These are phyloP conservation scores for Trachurus trachurus DNA, from an alignment of 2,797 vertebrate genomes.

Conservation along the genomic window DNA sequence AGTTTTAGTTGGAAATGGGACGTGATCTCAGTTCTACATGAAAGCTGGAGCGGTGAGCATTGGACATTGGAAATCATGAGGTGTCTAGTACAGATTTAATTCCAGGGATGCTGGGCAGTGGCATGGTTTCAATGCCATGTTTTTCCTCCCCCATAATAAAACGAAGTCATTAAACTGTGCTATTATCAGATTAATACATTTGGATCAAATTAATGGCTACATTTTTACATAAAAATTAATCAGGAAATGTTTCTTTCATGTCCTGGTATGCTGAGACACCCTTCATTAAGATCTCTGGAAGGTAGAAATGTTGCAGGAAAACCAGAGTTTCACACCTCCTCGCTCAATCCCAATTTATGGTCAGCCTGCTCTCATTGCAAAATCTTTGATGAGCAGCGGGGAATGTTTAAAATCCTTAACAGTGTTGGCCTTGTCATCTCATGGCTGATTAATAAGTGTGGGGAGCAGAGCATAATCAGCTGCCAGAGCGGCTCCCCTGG, in stretches of 20 bases:
- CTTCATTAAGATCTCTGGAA: conserved; percentile 45
- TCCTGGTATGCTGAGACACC: conserved; percentile 26
- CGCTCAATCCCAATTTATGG: conserved; percentile 57
- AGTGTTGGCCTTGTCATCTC: conserved; percentile 75
- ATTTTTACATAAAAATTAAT: conserved; percentile 25
- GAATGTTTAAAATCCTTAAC: conserved; percentile 80
- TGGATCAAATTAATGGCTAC: conserved; percentile 11
- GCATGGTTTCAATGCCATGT: background rate
- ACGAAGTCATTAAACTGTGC: conserved; percentile 25
- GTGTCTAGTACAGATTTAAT: conserved; percentile 3
- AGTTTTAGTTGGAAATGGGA: background rate
- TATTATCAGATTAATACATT: conserved; percentile 30
- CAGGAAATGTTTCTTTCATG: conserved; percentile 37
- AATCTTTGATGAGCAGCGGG: conserved; percentile 72
- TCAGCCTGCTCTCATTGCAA: conserved; percentile 41
- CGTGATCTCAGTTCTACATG: background rate
- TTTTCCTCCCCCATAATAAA: conserved; percentile 1
- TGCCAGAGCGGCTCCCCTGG: conserved; percentile 72
- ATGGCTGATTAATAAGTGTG: conserved; percentile 83
- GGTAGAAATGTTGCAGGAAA: conserved; percentile 32
- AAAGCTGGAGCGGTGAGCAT: background rate
- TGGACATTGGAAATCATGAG: background rate
- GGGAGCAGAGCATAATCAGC: conserved; percentile 75
- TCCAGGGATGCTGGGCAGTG: background rate
- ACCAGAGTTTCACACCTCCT: conserved; percentile 59